Conservation (phyloP, 2,888 invertebrate genomes). For the Melangyna quadrimaculata region DNA sequence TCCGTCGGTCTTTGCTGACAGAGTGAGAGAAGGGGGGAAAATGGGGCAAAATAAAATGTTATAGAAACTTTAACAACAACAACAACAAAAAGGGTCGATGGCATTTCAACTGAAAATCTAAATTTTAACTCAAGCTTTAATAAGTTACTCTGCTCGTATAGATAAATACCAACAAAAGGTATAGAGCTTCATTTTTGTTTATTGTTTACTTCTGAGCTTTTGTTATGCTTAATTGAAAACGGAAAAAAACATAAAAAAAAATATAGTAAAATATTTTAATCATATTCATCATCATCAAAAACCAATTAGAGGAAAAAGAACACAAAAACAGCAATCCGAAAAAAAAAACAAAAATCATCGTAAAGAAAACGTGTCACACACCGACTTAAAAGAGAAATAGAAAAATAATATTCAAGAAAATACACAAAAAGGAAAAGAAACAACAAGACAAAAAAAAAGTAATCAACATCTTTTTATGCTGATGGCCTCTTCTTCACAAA, state of each 20-base stretch:
- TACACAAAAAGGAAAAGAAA: slow-evolving; percentile 20
- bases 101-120: slow-evolving; percentile 45
- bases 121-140: slow-evolving; percentile 5
- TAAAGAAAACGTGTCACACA: slow-evolving; percentile 62
- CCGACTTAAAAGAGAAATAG: slow-evolving; percentile 36
- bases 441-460: slow-evolving; percentile 31
- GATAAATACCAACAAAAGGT: neutral
- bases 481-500: slow-evolving; percentile 57
- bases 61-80: slow-evolving; percentile 11
- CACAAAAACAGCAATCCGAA: slow-evolving; percentile 11
- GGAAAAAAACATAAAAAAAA: neutral
- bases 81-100: slow-evolving; percentile 59
- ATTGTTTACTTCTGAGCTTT: slow-evolving; percentile 3
- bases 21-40: neutral
- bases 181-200: neutral
- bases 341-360: neutral
- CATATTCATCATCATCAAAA: slow-evolving; percentile 48
- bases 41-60: slow-evolving; percentile 42
- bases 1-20: neutral
- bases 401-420: slow-evolving; percentile 63
- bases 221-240: slow-evolving; percentile 4
- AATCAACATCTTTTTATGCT: slow-evolving; percentile 64
- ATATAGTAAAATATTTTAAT: slow-evolving; percentile 37
- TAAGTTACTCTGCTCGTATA: too few species aligned
- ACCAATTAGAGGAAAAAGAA: slow-evolving; percentile 15